Evolutionary conservation across 2,888 invertebrate species (phyloP), one percentile per base, ranked within the genome.

Genomic region (Meganola albula): DNA sequence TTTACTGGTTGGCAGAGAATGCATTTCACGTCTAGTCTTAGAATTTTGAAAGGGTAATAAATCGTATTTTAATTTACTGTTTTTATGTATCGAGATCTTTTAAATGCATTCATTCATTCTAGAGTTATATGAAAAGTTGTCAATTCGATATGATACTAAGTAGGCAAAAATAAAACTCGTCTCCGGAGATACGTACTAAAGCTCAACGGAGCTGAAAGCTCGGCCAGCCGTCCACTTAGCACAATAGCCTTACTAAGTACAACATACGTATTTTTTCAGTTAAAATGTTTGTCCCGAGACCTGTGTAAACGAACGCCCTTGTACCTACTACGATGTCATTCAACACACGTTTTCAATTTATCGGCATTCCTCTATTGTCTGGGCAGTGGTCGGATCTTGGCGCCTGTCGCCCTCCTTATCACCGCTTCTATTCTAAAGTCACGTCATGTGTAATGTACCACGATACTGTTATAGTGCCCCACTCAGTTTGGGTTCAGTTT

Each of bases 331-430:
- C 44, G 44, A 53, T 57, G 57, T 58, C 58, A 76, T 75, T 74
- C 75, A 48, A 51, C 61, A 73, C 82, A 82, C 79, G 82, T 80
- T 76, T 80, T 75, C 77, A 80, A 82, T 80, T 74, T 78, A 77
- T 75, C 68, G 68, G 52, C 55, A 50, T 52, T 53, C 53, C 42
- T 49, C 54, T 55, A 59, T 59, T 60, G 62, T 65, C 55, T 57
- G 59, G 28, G 39, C 48, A 32, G 52, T 40, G 45, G 50, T 40
- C 40, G 48, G 52, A 58, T 59, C 58, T 46, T 46, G 69, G 67
- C 69, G 67, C 65, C 67, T 56, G 63, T 58, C 68, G 61, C 63
- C 57, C 40, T 40, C 44, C 62, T 65, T 70, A 66, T 71, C 69
- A 54, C 43, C 45, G 37, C 48, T 46, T 48, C 63, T 56, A 69